phyloP scores from a whole-genome alignment of 2,113 vertebrate genomes.

The Empidonax traillii region DNA sequence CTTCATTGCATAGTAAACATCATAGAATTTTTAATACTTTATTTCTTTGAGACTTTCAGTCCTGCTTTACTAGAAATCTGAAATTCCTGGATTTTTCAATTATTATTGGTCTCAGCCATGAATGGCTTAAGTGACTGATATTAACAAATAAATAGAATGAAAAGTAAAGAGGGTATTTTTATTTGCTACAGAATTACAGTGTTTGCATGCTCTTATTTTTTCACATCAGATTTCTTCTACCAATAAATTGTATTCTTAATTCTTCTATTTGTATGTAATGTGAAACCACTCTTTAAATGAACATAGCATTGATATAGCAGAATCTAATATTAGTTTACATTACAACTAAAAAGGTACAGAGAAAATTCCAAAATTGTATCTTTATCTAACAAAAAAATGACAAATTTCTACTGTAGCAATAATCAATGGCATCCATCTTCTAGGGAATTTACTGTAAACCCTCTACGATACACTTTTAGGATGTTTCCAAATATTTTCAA shows the following conservation, averaged over 20 bases:
- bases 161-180: not conserved
- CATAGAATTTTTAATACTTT: not conserved
- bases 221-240: not conserved
- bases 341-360: not conserved
- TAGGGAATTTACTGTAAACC: not conserved
- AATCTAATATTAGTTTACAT: not conserved
- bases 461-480: not conserved
- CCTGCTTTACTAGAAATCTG: not conserved
- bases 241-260: not conserved
- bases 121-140: not conserved
- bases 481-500: not conserved
- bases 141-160: not conserved
- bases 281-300: not conserved
- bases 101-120: not conserved
- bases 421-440: not conserved
- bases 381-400: not conserved
- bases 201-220: not conserved
- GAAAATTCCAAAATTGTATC: not conserved
- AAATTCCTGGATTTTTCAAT: not conserved
- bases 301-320: not conserved
- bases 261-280: not conserved
- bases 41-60: not conserved
- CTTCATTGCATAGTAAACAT: rapidly evolving
- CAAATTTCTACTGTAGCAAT: not conserved
- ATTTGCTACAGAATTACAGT: not conserved